phyloP scores from a whole-genome alignment of 2,113 vertebrate species.

The Platysternon megacephalum region DNA sequence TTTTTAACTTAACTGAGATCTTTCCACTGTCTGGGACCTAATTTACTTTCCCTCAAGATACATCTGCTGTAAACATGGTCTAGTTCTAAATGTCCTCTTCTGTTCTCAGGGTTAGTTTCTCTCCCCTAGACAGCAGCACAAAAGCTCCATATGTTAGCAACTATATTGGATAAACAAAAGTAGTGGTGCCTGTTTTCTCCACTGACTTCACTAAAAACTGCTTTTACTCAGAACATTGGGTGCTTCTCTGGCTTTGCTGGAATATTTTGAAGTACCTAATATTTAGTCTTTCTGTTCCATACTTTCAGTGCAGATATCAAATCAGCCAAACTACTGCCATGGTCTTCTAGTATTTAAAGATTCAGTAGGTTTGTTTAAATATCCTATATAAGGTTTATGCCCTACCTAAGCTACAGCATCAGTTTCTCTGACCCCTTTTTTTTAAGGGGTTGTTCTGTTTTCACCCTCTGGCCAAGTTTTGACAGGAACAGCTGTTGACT shows the following conservation, averaged over 20 bases:
- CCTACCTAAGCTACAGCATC: not conserved
- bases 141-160: not conserved
- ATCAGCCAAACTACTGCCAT: not conserved
- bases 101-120: not conserved
- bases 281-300: not conserved
- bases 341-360: not conserved
- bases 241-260: not conserved
- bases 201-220: not conserved
- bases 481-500: not conserved
- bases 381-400: not conserved
- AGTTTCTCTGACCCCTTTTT: not conserved
- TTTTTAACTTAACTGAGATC: not conserved
- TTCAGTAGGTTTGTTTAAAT: not conserved
- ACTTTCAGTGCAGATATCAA: not conserved
- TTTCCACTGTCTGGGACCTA: not conserved
- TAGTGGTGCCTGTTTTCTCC: not conserved
- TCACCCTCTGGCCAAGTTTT: not conserved
- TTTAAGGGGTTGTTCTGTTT: not conserved
- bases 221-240: not conserved
- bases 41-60: not conserved
- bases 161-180: not conserved
- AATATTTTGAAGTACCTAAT: not conserved
- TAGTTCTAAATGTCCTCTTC: not conserved
- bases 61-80: constrained; percentile 9
- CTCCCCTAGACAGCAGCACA: not conserved